A percentile compares a stretch with the other conserved stretches of the same genome.
Conservation (phyloP, 2,113 vertebrate genomes). For the Gnathonemus longibarbis region DNA sequence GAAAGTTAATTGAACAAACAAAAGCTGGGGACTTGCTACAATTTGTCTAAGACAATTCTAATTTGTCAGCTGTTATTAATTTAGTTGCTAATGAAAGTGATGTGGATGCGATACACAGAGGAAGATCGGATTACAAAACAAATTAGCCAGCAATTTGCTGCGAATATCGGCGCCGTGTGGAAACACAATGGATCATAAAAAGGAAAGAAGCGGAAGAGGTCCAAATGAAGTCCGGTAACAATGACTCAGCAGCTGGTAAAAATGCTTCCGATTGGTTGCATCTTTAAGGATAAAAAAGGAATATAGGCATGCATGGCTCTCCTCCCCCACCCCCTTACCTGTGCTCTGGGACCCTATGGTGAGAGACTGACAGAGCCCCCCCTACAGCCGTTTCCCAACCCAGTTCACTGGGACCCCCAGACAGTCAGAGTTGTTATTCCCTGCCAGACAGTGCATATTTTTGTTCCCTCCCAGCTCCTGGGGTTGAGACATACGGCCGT, state of each 20-base stretch:
- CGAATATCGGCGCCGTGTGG: neutral
- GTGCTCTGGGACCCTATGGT: too few species aligned
- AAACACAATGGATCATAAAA: neutral
- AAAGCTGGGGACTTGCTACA: constrained; percentile 6
- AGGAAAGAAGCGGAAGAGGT: neutral
- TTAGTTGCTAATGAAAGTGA: constrained; percentile 14
- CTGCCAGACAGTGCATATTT: neutral
- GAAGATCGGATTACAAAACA: constrained; percentile 16
- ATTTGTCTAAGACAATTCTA: constrained; percentile 20
- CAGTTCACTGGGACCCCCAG: neutral
- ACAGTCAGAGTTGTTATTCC: neutral
- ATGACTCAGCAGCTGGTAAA: neutral
- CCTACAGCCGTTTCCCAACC: neutral
- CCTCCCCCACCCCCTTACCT: too few species aligned
- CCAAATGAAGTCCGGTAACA: neutral
- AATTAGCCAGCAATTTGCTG: constrained; percentile 6
- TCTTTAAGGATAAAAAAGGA: neutral
- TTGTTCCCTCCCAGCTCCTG: neutral
- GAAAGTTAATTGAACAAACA: constrained; percentile 15
- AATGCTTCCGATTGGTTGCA: too few species aligned
- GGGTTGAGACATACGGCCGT: neutral
- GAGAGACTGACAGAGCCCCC: neutral
- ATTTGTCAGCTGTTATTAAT: constrained; percentile 19
- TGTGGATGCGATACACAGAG: constrained; percentile 9
- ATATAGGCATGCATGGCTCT: neutral